These are phyloP conservation scores for Sula dactylatra DNA, from an alignment of 2,113 vertebrate species.

Conservation along the genomic window DNA sequence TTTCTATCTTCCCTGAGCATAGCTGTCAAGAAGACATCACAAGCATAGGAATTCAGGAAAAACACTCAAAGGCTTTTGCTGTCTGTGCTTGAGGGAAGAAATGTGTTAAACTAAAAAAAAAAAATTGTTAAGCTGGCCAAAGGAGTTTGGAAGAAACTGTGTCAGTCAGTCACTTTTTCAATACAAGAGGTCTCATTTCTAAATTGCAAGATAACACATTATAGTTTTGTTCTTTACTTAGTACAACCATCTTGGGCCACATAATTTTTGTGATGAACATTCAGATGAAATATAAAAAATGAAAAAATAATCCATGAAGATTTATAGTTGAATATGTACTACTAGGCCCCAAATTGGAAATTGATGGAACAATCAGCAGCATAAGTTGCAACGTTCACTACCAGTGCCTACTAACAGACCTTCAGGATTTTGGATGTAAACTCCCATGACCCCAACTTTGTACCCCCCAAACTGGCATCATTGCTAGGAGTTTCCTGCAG, in stretches of 20 bases:
- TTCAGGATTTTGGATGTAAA: background rate
- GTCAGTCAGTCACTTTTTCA: background rate
- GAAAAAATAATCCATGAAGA: background rate
- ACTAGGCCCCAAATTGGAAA: rapidly evolving
- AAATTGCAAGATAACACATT: background rate
- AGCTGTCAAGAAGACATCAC: background rate
- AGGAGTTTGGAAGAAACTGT: background rate
- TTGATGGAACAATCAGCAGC: background rate
- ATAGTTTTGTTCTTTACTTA: background rate
- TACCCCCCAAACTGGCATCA: background rate
- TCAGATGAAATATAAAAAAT: background rate
- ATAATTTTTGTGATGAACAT: background rate
- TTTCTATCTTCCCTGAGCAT: slow-evolving; percentile 9
- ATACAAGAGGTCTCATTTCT: background rate
- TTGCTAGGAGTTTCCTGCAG: background rate
- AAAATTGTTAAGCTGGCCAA: background rate
- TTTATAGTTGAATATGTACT: background rate
- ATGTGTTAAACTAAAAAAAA: background rate
- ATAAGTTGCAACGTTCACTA: background rate
- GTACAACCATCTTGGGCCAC: background rate
- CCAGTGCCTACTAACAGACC: background rate
- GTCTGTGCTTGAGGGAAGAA: background rate
- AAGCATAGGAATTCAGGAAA: background rate
- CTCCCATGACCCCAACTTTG: background rate
- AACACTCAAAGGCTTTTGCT: background rate